Base-by-base conservation (phyloP, 2,888 invertebrate genomes). In the Acleris holmiana region DNA sequence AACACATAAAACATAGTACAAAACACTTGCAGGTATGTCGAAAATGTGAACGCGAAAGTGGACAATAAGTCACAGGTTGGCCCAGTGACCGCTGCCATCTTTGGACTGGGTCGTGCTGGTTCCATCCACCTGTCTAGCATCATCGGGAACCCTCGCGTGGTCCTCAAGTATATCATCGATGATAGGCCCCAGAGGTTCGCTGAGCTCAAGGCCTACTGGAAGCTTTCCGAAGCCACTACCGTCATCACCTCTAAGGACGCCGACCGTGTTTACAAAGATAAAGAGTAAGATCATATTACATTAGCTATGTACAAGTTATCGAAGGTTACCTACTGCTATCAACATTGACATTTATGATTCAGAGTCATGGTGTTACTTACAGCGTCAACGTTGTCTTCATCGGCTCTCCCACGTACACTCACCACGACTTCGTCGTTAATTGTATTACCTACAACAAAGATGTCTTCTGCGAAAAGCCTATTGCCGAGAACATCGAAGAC, bases 401-500 rank as follows among this genome's bases (percentile, higher is more conserved):
- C 19, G 89, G 91, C 0, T 93, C 94, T 0, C 95, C 95, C 1
- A 95, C 95, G 0, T 88, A 80, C 78, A 93, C 94, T 0, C 95
- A 95, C 74, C 94, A 94, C 72, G 84, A 80, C 5, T 93, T 94
- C 18, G 93, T 94, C 0, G 86, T 86, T 0, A 88, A 87, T 65
- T 89, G 94, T 1, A 81, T 95, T 47, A 83, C 88, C 10, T 85
- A 90, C 61, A 90, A 93, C 68, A 95, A 95, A 76, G 93, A 94
- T 19, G 94, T 96, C 0, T 95, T 95, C 78, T 95, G 95, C 72
- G 95, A 96, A 79, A 96, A 96, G 74, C 96, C 95, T 0, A 93
- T 95, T 10, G 94, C 95, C 0, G 93, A 94, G 71, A 88, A 89
- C 66, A 84, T 89, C 3, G 84, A 89, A 25, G 90, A 93, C 8